phyloP scores from a whole-genome alignment of 2,888 invertebrate genomes.

The Drosophila multiciliata region DNA sequence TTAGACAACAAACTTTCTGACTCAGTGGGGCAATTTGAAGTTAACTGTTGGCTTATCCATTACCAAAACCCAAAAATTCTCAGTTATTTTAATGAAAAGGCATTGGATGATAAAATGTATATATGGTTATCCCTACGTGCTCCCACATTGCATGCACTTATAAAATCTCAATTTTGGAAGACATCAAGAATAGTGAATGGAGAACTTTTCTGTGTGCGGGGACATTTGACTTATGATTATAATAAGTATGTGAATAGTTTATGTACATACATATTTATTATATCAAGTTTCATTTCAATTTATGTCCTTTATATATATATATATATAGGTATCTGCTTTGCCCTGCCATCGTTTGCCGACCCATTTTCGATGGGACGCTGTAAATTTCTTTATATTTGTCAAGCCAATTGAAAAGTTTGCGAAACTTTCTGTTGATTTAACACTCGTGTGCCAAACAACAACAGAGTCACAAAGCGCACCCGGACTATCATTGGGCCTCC shows the following conservation, averaged over 20 bases:
- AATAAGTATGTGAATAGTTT: slow-evolving; percentile 2
- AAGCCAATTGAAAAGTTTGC: slow-evolving; percentile 75
- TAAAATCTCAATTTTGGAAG: background rate
- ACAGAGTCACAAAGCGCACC: slow-evolving; percentile 37
- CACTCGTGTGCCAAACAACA: slow-evolving; percentile 48
- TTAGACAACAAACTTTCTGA: slow-evolving; percentile 1
- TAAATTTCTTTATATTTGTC: slow-evolving; percentile 67
- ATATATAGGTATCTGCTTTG: background rate
- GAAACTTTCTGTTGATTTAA: slow-evolving; percentile 72
- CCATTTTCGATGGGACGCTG: slow-evolving; percentile 37
- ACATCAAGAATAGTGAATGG: background rate
- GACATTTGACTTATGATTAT: slow-evolving; percentile 8
- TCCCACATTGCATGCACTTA: background rate
- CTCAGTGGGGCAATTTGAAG: background rate
- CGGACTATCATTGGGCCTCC: slow-evolving; percentile 44
- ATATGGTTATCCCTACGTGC: background rate
- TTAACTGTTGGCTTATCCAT: slow-evolving; percentile 3
- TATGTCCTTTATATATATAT: slow-evolving; percentile 9
- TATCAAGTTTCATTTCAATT: slow-evolving; percentile 20
- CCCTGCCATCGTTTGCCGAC: slow-evolving; percentile 4
- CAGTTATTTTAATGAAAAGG: background rate
- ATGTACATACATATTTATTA: background rate
- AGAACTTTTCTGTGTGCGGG: background rate
- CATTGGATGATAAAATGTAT: background rate
- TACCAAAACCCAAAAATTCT: background rate